Base-by-base conservation (phyloP, 2,113 vertebrate genomes). In the Tinamus guttatus region DNA sequence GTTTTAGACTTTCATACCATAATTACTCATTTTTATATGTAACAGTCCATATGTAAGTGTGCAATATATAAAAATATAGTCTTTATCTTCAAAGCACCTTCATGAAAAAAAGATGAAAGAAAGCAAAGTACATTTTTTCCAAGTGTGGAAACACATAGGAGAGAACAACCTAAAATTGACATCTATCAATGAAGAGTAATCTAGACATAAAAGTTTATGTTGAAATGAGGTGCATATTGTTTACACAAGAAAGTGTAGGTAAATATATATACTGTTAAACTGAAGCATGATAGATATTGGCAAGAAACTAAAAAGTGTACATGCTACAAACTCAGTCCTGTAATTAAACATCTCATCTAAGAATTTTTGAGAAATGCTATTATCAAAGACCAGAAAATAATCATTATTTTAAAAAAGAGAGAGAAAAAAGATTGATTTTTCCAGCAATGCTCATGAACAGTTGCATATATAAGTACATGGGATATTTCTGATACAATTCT, bases 41-140 rank as follows among this genome's bases (percentile, higher is more conserved):
- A 40, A 24, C 45, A 15, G 6, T 8, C 54, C 18, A 54, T 0
- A 1, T 27, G 1, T 60, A 89, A 47, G 5, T 2, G 9, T 59
- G 22, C 2, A 56, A 90, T 22, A 43, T 13, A 47, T 5, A 40
- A 63, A 87, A 70, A 16, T 2, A 8, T 11, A 65, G 17, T 9
- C 18, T 74, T 21, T 13, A 7, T 86, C 22, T 64, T 51, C 34
- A 64, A 87, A 76, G 10, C 30, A 62, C 5, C 8, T 58, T 5
- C 8, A 24, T 21, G 45, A 89, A 67, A 59, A 49, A 49, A 3
- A 17, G 17, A 49, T 58, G 45, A 85, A 90, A 70, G 18, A 32
- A 64, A 83, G 56, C 0, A 62, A 69, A n/a, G 38, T 51, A 8
- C 4, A 4, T 54, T 56, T 85, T 76, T 87, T 47, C 59, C 12